A percentile compares a stretch with the other conserved stretches of the same genome.
phyloP scores from a whole-genome alignment of 2,797 vertebrate genomes.

The Eidolon dupreanum region DNA sequence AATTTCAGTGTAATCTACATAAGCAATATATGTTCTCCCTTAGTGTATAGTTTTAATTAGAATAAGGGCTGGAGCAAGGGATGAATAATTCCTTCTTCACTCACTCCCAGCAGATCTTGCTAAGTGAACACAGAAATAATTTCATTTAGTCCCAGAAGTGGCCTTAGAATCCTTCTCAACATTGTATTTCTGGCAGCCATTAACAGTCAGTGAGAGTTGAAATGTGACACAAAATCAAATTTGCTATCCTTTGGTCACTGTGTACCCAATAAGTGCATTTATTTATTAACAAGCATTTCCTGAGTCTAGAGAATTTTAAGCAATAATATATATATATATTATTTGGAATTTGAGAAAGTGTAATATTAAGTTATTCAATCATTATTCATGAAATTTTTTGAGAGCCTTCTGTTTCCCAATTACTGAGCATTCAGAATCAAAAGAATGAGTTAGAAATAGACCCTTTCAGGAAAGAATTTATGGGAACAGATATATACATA shows the following conservation, averaged over 20 bases:
- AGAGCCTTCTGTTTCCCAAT: background rate
- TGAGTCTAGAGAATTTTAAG: background rate
- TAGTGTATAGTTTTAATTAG: background rate
- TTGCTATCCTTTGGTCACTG: background rate
- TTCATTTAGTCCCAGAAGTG: background rate
- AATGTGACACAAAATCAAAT: background rate
- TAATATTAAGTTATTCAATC: background rate
- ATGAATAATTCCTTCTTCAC: background rate
- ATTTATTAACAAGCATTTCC: background rate
- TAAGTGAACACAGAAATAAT: background rate
- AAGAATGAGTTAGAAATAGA: background rate
- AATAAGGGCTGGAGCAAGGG: background rate
- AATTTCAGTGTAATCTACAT: background rate
- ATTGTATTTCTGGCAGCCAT: background rate
- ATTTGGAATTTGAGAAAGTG: background rate
- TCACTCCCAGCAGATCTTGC: background rate
- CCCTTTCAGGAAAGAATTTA: background rate
- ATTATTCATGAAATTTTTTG: background rate
- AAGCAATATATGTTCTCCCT: background rate
- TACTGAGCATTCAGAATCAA: background rate
- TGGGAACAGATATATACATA: background rate
- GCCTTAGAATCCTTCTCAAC: background rate
- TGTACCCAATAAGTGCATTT: background rate
- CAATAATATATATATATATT: background rate
- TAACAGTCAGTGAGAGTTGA: background rate